These are phyloP conservation scores for Eupeodes latifasciatus DNA, from an alignment of 2,888 invertebrate genomes.

Conservation along the genomic window DNA sequence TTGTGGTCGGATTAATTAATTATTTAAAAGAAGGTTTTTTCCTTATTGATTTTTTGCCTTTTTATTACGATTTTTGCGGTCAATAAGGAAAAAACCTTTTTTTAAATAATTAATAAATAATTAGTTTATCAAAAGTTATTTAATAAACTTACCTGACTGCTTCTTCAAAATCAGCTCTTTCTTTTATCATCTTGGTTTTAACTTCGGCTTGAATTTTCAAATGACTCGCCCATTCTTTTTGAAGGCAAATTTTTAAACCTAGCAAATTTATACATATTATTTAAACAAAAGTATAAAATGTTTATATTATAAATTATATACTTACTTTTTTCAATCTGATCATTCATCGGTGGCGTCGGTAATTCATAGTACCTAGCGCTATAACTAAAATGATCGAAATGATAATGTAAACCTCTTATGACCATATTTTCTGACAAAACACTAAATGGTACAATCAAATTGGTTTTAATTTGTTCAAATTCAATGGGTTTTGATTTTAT, in stretches of 20 bases:
- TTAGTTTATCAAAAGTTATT: no score
- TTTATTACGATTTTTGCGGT: no score
- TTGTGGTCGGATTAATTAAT: no score
- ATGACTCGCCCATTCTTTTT: constrained; percentile 79
- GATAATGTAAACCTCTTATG: constrained; percentile 79
- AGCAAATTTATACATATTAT: background rate
- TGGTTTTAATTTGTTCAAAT: constrained; percentile 66
- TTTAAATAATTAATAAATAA: no score
- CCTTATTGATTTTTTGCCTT: no score
- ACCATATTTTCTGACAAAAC: constrained; percentile 79
- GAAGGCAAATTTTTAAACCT: constrained; percentile 78
- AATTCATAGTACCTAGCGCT: constrained; percentile 77
- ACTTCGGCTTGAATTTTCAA: constrained; percentile 78
- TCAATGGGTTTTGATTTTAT: constrained; percentile 77
- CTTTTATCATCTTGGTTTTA: constrained; percentile 70
- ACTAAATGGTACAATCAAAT: constrained; percentile 79
- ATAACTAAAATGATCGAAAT: constrained; percentile 80
- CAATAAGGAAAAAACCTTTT: no score
- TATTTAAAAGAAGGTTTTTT: no score
- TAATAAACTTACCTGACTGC: constrained; percentile 62
- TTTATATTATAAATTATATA: background rate
- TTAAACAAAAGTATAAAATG: background rate
- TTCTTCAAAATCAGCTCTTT: constrained; percentile 79
- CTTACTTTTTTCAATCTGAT: constrained; percentile 40
- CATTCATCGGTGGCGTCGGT: constrained; percentile 11